Evolutionary conservation across 2,888 invertebrate species (phyloP).

Genomic region (Epinotia bilunana): DNA sequence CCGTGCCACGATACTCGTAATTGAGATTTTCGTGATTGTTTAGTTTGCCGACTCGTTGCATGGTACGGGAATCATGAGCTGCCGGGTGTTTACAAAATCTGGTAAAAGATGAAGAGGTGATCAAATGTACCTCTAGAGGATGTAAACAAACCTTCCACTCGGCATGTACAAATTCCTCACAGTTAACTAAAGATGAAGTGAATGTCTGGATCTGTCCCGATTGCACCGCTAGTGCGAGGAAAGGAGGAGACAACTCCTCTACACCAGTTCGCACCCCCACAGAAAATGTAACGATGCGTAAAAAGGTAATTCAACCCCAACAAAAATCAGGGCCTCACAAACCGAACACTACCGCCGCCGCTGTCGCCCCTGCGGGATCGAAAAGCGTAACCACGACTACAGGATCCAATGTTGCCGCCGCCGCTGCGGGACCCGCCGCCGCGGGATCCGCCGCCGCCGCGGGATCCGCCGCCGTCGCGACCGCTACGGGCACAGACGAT

Average conservation of each 20-base stretch:
- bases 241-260: neutral
- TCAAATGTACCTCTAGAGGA: neutral
- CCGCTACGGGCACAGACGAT: neutral
- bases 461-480: neutral
- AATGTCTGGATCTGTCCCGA: slow-evolving; percentile 1
- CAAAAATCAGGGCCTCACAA: neutral
- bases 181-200: neutral
- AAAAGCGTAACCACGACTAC: no score
- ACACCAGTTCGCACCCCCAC: neutral
- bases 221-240: neutral
- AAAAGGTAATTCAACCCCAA: slow-evolving; percentile 1
- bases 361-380: no score
- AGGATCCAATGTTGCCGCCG: no score
- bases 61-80: neutral
- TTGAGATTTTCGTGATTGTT: neutral
- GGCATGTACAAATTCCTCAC: neutral
- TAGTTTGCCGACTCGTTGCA: neutral
- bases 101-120: neutral
- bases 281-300: neutral
- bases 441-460: neutral
- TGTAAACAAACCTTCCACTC: neutral
- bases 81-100: slow-evolving; percentile 1
- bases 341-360: neutral
- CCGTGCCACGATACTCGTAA: neutral
- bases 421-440: no score